phyloP scores from a whole-genome alignment of 2,797 vertebrate genomes.

The Chrosomus eos region DNA sequence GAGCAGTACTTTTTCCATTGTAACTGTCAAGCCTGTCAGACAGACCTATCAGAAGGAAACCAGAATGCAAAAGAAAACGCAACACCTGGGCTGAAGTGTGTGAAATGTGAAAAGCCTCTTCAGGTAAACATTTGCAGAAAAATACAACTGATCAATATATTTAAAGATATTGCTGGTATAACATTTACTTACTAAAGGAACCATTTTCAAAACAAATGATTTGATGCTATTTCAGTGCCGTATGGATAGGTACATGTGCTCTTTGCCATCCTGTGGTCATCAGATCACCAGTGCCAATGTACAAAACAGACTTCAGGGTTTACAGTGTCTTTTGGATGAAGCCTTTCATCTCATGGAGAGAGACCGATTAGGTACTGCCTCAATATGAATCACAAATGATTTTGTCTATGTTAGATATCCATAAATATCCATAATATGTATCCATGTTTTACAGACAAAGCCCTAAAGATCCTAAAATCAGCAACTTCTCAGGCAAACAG shows the following conservation, averaged over 20 bases:
- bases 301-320: conserved; percentile 68
- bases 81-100: conserved; percentile 71
- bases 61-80: background rate
- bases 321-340: conserved; percentile 69
- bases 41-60: conserved; percentile 62
- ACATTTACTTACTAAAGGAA: background rate
- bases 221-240: conserved; percentile 36
- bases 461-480: conserved; percentile 74
- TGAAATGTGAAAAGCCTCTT: conserved; percentile 75
- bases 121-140: conserved; percentile 73
- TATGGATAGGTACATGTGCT: conserved; percentile 65
- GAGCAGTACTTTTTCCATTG: conserved; percentile 94
- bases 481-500: conserved; percentile 69
- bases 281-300: conserved; percentile 63
- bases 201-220: background rate
- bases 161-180: background rate
- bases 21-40: conserved; percentile 80
- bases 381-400: background rate
- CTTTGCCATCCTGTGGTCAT: conserved; percentile 63
- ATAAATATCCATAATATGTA: background rate
- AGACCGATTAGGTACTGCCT: conserved; percentile 74
- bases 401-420: background rate
- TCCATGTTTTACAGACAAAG: conserved; percentile 73
- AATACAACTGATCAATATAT: background rate
- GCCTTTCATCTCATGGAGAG: conserved; percentile 78